Evolutionary conservation across 2,113 vertebrate genomes (phyloP), one percentile per base, ranked within the genome.

Genomic region (Donacobius atricapilla): DNA sequence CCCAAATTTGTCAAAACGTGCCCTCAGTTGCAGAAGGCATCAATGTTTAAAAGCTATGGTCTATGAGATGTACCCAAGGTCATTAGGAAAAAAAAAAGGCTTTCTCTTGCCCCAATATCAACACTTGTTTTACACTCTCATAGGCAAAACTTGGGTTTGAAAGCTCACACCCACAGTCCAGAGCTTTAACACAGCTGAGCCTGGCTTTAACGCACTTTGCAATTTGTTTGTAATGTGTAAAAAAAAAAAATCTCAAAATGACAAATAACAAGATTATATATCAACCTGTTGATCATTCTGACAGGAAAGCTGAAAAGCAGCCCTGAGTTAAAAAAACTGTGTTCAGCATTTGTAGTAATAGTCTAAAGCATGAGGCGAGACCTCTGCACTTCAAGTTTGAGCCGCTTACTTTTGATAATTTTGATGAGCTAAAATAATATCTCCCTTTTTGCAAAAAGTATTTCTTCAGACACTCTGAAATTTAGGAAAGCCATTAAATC

Each of bases 231-330:
- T 79, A 60, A 87, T n/a, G 8, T 50, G 58, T 30, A 8, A 21
- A 81, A 90, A 87, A 77, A 89, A 19, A 44, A 47, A 20, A 22
- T 10, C 58, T 45, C 44, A 56, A 89, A 96, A 79, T 37, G 39
- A 27, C 70, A 76, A 69, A 80, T 78, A 94, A 84, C 71, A 87
- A 45, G 78, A 69, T 95, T 95, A 65, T 35, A 23, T 87, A 83
- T 83, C 96, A 95, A 98, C 98, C 96, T 98, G 98, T 98, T 98
- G 98, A 96, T 97, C 96, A 75, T 90, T 95, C 56, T 72, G 77
- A 79, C 45, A 64, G 60, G 61, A 95, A 91, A 86, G 17, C 65
- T 73, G 45, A 47, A 65, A 57, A 94, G 48, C n/a, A 35, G 12
- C 23, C 13, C 64, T 35, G 89, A 95, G 85, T 89, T 92, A 61